Conservation (phyloP, 2,113 vertebrate species). For the Tretioscincus oriximinensis region DNA sequence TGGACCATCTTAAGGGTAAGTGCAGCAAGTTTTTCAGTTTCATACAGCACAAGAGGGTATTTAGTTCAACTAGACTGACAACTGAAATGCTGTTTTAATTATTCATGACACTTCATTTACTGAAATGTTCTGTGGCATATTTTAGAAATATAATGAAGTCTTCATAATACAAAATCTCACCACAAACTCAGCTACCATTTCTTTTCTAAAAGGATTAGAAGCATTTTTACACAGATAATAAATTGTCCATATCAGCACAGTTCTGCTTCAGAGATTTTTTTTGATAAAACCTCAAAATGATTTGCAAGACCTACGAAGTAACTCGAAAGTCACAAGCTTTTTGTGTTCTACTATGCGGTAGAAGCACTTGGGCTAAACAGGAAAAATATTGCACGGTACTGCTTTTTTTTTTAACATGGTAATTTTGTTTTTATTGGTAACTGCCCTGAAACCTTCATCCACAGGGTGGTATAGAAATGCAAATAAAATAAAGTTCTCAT, state of each 20-base stretch:
- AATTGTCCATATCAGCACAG: constrained; percentile 26
- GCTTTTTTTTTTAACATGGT: no score
- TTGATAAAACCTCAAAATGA: constrained; percentile 42
- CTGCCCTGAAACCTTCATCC: no score
- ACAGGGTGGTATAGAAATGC: no score
- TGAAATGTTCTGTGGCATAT: constrained; percentile 60
- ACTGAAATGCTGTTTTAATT: constrained; percentile 56
- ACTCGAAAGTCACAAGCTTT: background rate
- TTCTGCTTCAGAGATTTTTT: constrained; percentile 48
- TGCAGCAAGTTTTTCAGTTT: background rate
- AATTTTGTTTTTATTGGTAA: no score
- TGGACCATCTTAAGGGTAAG: no score
- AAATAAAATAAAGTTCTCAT: no score
- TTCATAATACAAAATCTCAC: constrained; percentile 50
- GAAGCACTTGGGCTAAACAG: background rate
- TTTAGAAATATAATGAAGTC: constrained; percentile 66
- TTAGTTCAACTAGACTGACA: constrained; percentile 57
- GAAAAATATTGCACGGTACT: no score
- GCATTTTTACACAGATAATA: constrained; percentile 49
- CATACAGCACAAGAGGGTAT: constrained; percentile 34
- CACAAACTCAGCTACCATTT: constrained; percentile 53
- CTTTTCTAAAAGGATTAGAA: constrained; percentile 47
- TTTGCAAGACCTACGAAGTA: constrained; percentile 32
- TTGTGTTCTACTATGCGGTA: background rate
- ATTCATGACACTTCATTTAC: constrained; percentile 59